Evolutionary conservation across 1,140 invertebrate genomes (phyloP).

Genomic region (Microplitis demolitor): DNA sequence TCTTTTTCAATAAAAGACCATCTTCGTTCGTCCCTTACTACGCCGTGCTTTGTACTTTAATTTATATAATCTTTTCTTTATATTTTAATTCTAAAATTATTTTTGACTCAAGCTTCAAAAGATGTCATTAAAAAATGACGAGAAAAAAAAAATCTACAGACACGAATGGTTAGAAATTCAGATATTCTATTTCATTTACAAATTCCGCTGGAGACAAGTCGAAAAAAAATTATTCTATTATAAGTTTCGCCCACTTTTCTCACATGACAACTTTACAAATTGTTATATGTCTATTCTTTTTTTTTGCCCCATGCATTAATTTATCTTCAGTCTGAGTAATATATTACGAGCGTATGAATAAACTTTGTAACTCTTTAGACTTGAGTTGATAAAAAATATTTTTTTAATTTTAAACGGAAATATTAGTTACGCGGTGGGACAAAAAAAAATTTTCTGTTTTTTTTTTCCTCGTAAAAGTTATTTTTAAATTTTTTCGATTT

Average conservation of each 20-base stretch:
- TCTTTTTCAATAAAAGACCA: slow-evolving; percentile 27
- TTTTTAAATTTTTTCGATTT: not conserved
- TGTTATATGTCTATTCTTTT: not conserved
- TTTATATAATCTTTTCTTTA: slow-evolving; percentile 5
- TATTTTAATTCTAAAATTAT: not conserved
- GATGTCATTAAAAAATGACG: not conserved
- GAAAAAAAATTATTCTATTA: slow-evolving; percentile 35
- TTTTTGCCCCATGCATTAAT: not conserved
- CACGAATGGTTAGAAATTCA: no score
- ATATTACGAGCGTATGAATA: not conserved
- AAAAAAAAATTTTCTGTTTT: not conserved
- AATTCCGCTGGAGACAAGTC: slow-evolving; percentile 24
- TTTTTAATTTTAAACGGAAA: not conserved
- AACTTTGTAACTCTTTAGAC: not conserved
- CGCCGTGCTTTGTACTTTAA: not conserved
- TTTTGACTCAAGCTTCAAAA: not conserved
- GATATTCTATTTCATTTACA: not conserved
- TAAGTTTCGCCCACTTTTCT: slow-evolving; percentile 34
- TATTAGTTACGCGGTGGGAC: not conserved
- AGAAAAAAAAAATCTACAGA: not conserved
- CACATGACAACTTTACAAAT: slow-evolving; percentile 33
- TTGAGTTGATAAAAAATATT: not conserved
- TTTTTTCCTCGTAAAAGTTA: not conserved
- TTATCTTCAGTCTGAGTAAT: not conserved
- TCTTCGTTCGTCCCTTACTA: not conserved